Evolutionary conservation across 2,797 vertebrate species (phyloP), one percentile per base, ranked within the genome.

Genomic region (Thunnus albacares): DNA sequence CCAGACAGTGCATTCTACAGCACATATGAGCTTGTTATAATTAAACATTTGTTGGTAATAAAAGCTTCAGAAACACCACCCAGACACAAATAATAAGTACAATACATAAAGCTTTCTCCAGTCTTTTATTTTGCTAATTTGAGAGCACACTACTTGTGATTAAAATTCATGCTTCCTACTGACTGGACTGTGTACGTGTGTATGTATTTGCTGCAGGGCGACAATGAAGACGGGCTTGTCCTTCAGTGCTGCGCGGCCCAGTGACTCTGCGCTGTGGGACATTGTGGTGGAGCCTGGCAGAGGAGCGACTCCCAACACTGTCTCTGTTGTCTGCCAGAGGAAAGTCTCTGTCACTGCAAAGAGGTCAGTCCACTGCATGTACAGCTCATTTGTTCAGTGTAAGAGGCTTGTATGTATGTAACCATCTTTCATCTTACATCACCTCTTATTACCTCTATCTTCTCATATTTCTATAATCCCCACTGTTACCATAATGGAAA

Each of bases 241-340:
- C 18, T 96, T 96, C 91, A 95, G 85, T 17, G 82, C 90, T 1
- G 93, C 87, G 1, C 92, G 95, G 66, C 92, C 95, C 84, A 95
- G 94, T 64, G 94, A 96, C 75, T 71, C 90, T 0, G 78, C 86
- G 10, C 88, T 95, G 63, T 96, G 96, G 95, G 94, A 95, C 80
- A 80, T 95, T 3, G 66, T 83, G 1, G 80, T 94, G 75, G 93
- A 95, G 63, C 92, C 95, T 0, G 89, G 93, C 66, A 91, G 77
- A 81, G 92, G 81, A 77, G 82, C 73, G 3, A 63, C 86, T 22
- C 84, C 92, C 55, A 93, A 89, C 89, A 90, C 90, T 0, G 87
- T 95, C n/a, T 91, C 94, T 10, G 89, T 96, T 6, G 52, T 93
- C 81, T 96, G 95, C 79, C 89, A 87, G 64, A 95, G 91, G 87